Base-by-base conservation (phyloP, 2,888 invertebrate species). In the Nymphalis polychloros region DNA sequence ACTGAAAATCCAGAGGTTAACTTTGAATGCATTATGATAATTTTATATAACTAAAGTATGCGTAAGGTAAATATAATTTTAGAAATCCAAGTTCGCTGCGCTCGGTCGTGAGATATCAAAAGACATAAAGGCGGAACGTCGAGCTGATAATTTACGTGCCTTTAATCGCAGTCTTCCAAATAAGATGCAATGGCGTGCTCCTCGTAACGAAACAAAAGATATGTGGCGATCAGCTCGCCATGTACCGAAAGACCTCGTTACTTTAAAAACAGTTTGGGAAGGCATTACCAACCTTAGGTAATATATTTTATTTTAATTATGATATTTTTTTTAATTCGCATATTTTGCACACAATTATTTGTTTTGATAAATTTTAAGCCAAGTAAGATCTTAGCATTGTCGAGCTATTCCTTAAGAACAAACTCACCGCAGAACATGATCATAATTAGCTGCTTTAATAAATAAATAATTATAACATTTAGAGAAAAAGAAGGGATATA, bases 221-320 rank as follows among this genome's bases (percentile, higher is more conserved):
- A 86, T 90, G 70, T 95, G 95, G 95, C 79, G 94, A 19, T 87
- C 90, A 0, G 93, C 94, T 48, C 88, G 93, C 50, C 87, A 93
- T 64, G 93, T 94, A 3, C 94, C 94, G 0, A 84, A 87, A 67
- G 94, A 94, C 50, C 83, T 95, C 0, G 93, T 94, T 64, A 93
- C 93, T 0, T 93, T 95, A 88, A 94, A 94, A 68, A 89, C 93
- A 31, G 94, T 95, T 3, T 95, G 95, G 94, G 93, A 94, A 72
- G 94, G 93, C 49, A 95, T 95, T 31, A 94, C 94, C 8, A 90
- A 94, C 77, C 84, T 95, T 19, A 88, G 93, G 94, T 93, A 78
- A 71, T 60, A 10, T 63, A 19, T 23, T 27, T 49, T 16, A 48
- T 48, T 49, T 6, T 19, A 49, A 49, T 19, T 8, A 19, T 49